Evolutionary conservation across 1,140 invertebrate genomes (phyloP).

Genomic region (Babylonia areolata): DNA sequence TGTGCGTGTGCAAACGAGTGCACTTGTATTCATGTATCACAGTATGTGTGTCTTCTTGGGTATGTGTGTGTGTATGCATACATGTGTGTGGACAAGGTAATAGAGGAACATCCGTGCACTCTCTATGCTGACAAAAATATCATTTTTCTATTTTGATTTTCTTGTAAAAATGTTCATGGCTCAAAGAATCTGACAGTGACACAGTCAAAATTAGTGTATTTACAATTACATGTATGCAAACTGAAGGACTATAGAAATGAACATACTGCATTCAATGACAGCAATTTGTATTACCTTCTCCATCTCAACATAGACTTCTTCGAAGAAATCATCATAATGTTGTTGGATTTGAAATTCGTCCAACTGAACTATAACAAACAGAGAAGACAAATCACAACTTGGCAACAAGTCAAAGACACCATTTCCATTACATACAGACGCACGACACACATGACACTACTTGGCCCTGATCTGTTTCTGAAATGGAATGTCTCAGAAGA

Average conservation of each 20-base stretch:
- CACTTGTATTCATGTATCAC: too few relatives aligned
- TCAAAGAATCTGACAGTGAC: too few relatives aligned
- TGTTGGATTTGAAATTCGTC: conserved; percentile 89
- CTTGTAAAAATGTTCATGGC: too few relatives aligned
- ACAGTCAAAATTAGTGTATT: too few relatives aligned
- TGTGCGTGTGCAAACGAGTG: too few relatives aligned
- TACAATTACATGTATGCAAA: too few relatives aligned
- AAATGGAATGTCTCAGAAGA: neutral
- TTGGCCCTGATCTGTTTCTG: neutral
- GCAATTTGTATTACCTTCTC: conserved; percentile 81
- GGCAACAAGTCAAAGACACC: neutral
- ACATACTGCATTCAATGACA: neutral
- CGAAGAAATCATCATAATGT: conserved; percentile 99
- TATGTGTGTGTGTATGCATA: too few relatives aligned
- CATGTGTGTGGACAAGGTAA: too few relatives aligned
- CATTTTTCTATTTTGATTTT: too few relatives aligned
- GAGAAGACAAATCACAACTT: neutral
- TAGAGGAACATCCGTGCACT: too few relatives aligned
- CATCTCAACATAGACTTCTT: conserved; percentile 98
- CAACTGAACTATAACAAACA: conserved; percentile 66
- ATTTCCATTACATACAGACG: neutral
- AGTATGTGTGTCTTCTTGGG: too few relatives aligned
- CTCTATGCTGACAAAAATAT: too few relatives aligned
- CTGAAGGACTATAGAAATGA: neutral
- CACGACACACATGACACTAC: conserved; percentile 11